Base-by-base conservation (phyloP, 2,797 vertebrate species). In the Poecilia wingei region DNA sequence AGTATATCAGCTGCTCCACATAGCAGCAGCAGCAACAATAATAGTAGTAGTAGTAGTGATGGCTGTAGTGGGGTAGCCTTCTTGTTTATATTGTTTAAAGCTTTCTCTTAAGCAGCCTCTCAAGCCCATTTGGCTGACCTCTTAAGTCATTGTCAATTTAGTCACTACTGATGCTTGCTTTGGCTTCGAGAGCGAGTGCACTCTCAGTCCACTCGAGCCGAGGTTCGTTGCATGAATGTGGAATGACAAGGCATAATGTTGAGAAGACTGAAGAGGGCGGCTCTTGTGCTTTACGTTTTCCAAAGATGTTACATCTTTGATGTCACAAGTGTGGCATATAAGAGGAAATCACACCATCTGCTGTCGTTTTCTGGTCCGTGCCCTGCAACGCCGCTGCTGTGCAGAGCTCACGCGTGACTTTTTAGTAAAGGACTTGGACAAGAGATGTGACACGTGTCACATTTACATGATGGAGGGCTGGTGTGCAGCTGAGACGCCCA, bases 111-210 rank as follows among this genome's bases (percentile, higher is more conserved):
- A 84, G 79, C 69, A 80, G 80, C 82, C 79, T 79, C 79, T 81
- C 1, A 39, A 85, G 82, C 73, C 81, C 71, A 69, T 25, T 81
- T 84, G 61, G 78, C 73, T 72, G 70, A 74, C 66, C 74, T 84
- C 84, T 84, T 82, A 81, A 84, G 82, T 88, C 82, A 79, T 55
- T 83, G 84, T 89, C 77, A 87, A 82, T 89, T 85, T 88, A 79
- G 70, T 82, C 81, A 79, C 73, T 57, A 74, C 75, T 77, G 74
- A 85, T 71, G 47, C 72, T 83, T 79, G 59, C 83, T 79, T 84
- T 78, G n/a, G 77, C 64, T 81, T 66, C 6, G 57, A 74, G 41
- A 73, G 61, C 22, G 41, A 87, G 82, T 51, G 79, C 73, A 76
- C 78, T 83, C 80, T 85, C 49, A 31, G 71, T 75, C 18, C 74